Conservation (phyloP, 2,113 vertebrate genomes). For the Diadophis punctatus region DNA sequence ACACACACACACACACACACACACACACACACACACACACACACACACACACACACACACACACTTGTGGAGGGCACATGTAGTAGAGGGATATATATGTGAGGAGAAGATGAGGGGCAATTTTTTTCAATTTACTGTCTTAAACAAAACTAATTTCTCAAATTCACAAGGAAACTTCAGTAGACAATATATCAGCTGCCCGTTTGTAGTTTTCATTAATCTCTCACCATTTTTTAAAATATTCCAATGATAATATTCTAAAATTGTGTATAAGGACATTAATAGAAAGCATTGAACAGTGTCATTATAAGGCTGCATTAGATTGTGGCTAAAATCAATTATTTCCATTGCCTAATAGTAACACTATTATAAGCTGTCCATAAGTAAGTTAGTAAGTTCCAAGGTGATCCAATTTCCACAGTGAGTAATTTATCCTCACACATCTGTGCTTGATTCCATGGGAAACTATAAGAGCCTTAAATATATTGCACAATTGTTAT, state of each 20-base stretch:
- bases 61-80: not conserved
- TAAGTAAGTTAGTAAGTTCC: not conserved
- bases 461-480: not conserved
- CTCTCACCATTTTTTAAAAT: not conserved
- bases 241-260: not conserved
- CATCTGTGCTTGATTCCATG: not conserved
- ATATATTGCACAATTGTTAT: not conserved
- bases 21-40: not conserved
- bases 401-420: not conserved
- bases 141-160: not conserved
- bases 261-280: not conserved
- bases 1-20: too few species aligned
- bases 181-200: too few species aligned
- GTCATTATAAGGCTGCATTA: conserved; percentile 6
- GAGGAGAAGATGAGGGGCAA: not conserved
- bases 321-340: not conserved
- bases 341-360: not conserved
- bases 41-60: not conserved
- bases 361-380: not conserved
- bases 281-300: not conserved
- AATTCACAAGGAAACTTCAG: too few species aligned
- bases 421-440: not conserved
- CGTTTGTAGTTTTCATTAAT: not conserved
- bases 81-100: not conserved
- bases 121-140: not conserved